Base-by-base conservation (phyloP, 1,140 invertebrate species). In the Sitophilus oryzae region DNA sequence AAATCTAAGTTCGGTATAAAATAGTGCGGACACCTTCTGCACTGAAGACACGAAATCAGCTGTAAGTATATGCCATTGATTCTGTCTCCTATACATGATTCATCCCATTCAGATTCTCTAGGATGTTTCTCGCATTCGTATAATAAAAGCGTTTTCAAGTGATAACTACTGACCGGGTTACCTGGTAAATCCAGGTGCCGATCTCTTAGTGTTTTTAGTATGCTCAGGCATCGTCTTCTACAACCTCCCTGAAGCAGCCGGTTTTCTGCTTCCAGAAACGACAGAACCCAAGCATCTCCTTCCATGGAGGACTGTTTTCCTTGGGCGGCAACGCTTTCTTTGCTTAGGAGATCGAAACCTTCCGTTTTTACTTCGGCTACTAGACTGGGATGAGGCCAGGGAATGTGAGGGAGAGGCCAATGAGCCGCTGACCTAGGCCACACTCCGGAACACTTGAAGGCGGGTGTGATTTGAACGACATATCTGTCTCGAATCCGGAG, bases 111-210 rank as follows among this genome's bases (percentile, higher is more conserved):
- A 48, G 82, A 73, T 68, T 96, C 93, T 16, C 86, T 69, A 0
- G 90, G 89, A 75, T 96, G 93, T 69, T 96, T 96, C 74, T 96
- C 93, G 73, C 93, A 96, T 71, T 96, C 93, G 75, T 93, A 94
- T 16, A 96, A 74, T 18, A 96, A 74, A 49, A 95, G 71, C 0
- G 90, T 93, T 73, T 95, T 96, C 71, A 94, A 78, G 70, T 93
- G 88, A 71, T 94, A 93, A 57, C 83, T 82, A 1, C 84, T 86
- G 1, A 96, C 89, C 0, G 92, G 91, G 68, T 88, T 88, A 0
- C 91, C 91, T 0, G 89, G 84, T 25, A 93, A 74, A 64, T 95
- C 90, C 45, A 96, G 74, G 71, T 96, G 91, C 14, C 91, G 77
- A 70, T 96, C 93, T 20, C 91, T 74, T 14, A 96, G 75, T 0